Conservation (phyloP, 2,888 invertebrate species). For the Tetrapedia diversipes region DNA sequence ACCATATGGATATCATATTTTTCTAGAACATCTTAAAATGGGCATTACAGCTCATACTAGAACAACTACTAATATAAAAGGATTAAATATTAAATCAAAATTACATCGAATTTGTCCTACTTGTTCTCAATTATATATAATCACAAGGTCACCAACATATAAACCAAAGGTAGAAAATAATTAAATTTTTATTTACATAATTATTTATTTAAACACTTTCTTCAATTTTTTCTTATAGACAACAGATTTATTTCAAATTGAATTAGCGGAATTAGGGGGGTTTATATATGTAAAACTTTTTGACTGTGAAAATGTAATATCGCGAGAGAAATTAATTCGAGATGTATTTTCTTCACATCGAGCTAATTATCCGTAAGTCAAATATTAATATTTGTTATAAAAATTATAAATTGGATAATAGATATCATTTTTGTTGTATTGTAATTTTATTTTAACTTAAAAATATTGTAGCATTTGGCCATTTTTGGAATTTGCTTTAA, state of each 20-base stretch:
- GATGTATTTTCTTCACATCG: constrained; percentile 77
- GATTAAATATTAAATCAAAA: constrained; percentile 66
- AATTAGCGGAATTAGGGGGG: constrained; percentile 77
- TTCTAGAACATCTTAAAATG: constrained; percentile 75
- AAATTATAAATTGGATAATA: background rate
- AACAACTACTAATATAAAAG: constrained; percentile 77
- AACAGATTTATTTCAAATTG: constrained; percentile 68
- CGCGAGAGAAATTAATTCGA: constrained; percentile 70
- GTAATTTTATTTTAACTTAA: constrained; percentile 8
- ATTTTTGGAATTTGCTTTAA: constrained; percentile 73
- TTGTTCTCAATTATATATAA: constrained; percentile 72
- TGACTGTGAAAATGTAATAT: constrained; percentile 75
- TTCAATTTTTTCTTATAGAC: constrained; percentile 59
- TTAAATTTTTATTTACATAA: constrained; percentile 36
- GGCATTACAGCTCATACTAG: constrained; percentile 77
- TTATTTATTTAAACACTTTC: background rate
- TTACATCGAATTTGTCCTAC: constrained; percentile 71
- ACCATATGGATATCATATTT: background rate
- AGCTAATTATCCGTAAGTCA: constrained; percentile 77
- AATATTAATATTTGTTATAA: constrained; percentile 18
- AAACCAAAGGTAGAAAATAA: constrained; percentile 66
- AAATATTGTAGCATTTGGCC: constrained; percentile 74
- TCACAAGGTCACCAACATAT: constrained; percentile 69
- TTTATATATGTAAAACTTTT: constrained; percentile 74
- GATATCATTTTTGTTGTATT: constrained; percentile 21